These are phyloP conservation scores for Aselliscus stoliczkanus DNA, from an alignment of 2,797 vertebrate species.

Conservation along the genomic window DNA sequence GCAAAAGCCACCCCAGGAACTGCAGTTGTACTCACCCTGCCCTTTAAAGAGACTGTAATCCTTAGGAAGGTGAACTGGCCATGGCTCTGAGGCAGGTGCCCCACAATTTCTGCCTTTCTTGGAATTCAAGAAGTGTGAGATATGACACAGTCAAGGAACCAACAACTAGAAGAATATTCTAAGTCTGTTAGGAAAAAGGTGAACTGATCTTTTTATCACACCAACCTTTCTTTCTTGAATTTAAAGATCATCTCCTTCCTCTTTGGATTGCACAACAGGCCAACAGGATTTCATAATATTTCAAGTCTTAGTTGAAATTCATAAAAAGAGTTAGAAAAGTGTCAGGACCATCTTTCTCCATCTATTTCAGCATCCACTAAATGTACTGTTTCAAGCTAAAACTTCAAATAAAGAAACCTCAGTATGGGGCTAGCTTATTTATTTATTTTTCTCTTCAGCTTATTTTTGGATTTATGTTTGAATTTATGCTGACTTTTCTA, in stretches of 20 bases:
- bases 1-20: not conserved
- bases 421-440: not conserved
- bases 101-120: not conserved
- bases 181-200: not conserved
- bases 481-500: not conserved
- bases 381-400: not conserved
- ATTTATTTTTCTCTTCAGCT: not conserved
- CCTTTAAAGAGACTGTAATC: not conserved
- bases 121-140: not conserved
- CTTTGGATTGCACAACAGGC: not conserved
- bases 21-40: not conserved
- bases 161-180: not conserved
- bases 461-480: not conserved
- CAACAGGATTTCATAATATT: not conserved
- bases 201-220: accelerated
- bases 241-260: not conserved
- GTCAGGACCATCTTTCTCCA: not conserved
- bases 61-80: not conserved
- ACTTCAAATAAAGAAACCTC: not conserved
- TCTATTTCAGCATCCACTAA: not conserved
- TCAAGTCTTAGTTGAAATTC: not conserved
- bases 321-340: not conserved
- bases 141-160: not conserved
- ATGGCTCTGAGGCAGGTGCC: accelerated
- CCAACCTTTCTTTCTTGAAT: not conserved